Base-by-base conservation (phyloP, 2,888 invertebrate genomes). In the Pyrrhia umbra region DNA sequence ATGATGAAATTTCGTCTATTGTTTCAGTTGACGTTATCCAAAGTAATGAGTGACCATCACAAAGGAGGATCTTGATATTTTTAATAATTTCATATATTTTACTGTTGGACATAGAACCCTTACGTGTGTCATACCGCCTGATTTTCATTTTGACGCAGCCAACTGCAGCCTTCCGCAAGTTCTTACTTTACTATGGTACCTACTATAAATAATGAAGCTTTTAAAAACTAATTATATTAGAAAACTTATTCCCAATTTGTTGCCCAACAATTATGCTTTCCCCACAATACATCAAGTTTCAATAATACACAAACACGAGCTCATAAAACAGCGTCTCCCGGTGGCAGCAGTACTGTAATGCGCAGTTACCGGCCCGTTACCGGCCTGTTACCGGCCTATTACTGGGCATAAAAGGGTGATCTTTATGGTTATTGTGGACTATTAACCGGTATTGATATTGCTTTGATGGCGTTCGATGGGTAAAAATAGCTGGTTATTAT, bases 351-450 rank as follows among this genome's bases (percentile, higher is more conserved):
- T 55, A 34, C 27, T 18, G 39, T 68, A 45, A 49, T 68, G 50
- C 56, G 71, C 71, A 61, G 63, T 68, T 61, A 75, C 77, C 68
- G 51, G 39, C 45, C 77, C 69, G 34, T 57, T 57, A 49, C 63
- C 64, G 49, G 62, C 47, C 71, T 59, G 63, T 68, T 62, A 75
- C 77, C 68, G 52, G 42, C 47, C 77, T 70, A 83, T 81, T 80
- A 81, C 75, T 50, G 67, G 60, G 54, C 57, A 76, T 85, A 80
- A 84, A 83, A 82, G 83, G 82, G 81, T 78, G 80, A 73, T 77
- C 76, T 84, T 81, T 79, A 83, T 76, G 76, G 81, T 79, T 81
- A 79, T 82, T 83, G 82, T 77, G 72, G 72, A 45, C 68, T 75
- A 81, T 82, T 82, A 82, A 68, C 70, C 68, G 69, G 73, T 77